These are phyloP conservation scores for Montipora foliosa DNA, from an alignment of 64 coral and sea anemone species.

Conservation along the genomic window DNA sequence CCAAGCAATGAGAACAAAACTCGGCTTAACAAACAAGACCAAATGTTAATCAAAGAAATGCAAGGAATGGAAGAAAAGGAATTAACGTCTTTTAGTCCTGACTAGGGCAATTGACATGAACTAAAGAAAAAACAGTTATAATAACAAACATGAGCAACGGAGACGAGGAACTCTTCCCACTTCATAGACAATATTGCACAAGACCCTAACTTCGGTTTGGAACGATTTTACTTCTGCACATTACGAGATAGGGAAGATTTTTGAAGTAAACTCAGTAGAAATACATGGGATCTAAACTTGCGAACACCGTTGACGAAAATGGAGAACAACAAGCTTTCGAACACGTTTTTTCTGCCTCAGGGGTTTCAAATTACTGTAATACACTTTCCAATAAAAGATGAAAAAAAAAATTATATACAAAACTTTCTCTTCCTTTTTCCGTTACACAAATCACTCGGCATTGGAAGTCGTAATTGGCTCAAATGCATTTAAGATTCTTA, in stretches of 20 bases:
- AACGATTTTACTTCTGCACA: not conserved
- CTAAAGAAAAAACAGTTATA: not conserved
- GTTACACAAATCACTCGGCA: not conserved
- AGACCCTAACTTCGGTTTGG: not conserved
- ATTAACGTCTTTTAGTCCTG: not conserved
- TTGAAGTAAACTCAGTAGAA: not conserved
- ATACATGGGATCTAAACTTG: not conserved
- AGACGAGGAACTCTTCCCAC: not conserved
- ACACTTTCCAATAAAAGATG: not conserved
- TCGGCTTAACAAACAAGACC: not conserved
- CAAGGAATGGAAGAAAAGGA: not conserved
- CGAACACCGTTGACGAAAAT: not conserved
- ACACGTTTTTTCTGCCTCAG: not conserved
- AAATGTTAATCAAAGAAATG: not conserved
- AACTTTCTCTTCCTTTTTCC: not conserved
- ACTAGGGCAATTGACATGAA: not conserved
- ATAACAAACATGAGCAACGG: not conserved
- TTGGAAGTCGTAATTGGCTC: slow-evolving; percentile 11
- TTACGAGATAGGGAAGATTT: not conserved
- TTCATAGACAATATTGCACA: not conserved
- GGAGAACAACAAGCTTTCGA: not conserved
- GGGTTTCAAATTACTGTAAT: slow-evolving; percentile 14
- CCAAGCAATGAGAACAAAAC: not conserved
- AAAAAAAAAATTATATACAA: not conserved
- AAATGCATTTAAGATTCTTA: not conserved